Conservation (phyloP, 2,888 invertebrate species). For the Phalera bucephala region DNA sequence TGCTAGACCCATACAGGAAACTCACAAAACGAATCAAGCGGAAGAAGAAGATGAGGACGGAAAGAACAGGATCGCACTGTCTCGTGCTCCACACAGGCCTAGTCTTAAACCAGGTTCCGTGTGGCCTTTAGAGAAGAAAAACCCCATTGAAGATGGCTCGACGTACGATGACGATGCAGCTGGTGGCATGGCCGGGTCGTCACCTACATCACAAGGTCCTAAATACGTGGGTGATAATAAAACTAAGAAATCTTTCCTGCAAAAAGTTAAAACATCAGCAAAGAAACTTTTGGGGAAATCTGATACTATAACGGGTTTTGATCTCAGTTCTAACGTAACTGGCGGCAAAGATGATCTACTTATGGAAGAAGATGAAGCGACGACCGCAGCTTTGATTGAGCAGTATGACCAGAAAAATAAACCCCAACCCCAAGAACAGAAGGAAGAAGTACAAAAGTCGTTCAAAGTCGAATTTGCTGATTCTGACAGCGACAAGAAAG, state of each 20-base stretch:
- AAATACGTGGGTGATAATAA: not conserved
- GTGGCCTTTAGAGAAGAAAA: not conserved
- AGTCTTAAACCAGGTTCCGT: not conserved
- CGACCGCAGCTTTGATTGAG: constrained; percentile 28
- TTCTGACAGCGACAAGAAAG: not conserved
- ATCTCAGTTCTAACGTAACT: constrained; percentile 5
- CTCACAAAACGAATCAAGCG: too few relatives aligned
- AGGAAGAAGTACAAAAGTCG: constrained; percentile 5
- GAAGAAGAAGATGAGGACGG: not conserved
- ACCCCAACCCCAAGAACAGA: constrained; percentile 10
- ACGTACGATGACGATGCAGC: not conserved
- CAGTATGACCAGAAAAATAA: constrained; percentile 19
- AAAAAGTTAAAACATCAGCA: constrained; percentile 12
- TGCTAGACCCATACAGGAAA: too few relatives aligned
- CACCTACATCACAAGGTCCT: not conserved
- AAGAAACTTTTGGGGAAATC: constrained; percentile 25
- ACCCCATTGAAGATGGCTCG: not conserved
- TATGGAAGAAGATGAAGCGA: constrained; percentile 32
- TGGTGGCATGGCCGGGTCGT: not conserved
- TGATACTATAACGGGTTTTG: constrained; percentile 6
- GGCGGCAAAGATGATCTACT: constrained; percentile 25
- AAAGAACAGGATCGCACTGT: not conserved
- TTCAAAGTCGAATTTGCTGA: not conserved
- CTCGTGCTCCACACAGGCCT: not conserved
- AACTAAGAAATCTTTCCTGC: constrained; percentile 7